phyloP scores from a whole-genome alignment of 2,797 vertebrate genomes.

The Anisognathus igniventris region DNA sequence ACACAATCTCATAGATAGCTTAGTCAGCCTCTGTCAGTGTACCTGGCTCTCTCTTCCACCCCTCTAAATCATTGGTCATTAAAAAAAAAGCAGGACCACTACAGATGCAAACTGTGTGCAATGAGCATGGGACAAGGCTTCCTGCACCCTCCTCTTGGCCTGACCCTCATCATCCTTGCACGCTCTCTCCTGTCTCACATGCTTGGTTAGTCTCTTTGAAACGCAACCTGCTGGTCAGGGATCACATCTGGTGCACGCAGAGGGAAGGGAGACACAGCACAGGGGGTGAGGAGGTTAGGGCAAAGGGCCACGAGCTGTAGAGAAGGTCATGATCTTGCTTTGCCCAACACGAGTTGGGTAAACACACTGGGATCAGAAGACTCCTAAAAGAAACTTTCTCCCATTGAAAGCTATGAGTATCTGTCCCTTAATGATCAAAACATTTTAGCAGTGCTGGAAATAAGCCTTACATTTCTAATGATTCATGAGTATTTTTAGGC shows the following conservation, averaged over 20 bases:
- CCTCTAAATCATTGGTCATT: not conserved
- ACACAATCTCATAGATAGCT: not conserved
- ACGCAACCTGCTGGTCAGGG: not conserved
- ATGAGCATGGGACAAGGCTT: not conserved
- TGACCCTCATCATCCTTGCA: not conserved
- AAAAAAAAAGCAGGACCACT: not conserved
- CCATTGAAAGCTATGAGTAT: not conserved
- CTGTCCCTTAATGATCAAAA: not conserved
- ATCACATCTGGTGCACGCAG: not conserved
- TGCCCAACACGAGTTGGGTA: not conserved
- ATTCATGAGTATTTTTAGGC: not conserved
- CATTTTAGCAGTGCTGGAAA: not conserved
- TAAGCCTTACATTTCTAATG: not conserved
- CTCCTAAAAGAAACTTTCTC: not conserved
- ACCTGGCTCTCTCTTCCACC: not conserved
- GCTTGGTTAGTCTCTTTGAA: not conserved
- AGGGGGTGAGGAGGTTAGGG: not conserved
- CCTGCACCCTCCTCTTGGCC: not conserved
- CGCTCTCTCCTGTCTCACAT: fast-evolving
- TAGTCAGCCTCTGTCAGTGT: not conserved
- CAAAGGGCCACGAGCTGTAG: not conserved
- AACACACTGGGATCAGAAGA: fast-evolving
- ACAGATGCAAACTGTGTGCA: fast-evolving
- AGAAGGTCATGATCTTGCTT: not conserved
- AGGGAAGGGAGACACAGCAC: not conserved